phyloP scores from a whole-genome alignment of 2,113 vertebrate genomes.

The Heliornis fulica region DNA sequence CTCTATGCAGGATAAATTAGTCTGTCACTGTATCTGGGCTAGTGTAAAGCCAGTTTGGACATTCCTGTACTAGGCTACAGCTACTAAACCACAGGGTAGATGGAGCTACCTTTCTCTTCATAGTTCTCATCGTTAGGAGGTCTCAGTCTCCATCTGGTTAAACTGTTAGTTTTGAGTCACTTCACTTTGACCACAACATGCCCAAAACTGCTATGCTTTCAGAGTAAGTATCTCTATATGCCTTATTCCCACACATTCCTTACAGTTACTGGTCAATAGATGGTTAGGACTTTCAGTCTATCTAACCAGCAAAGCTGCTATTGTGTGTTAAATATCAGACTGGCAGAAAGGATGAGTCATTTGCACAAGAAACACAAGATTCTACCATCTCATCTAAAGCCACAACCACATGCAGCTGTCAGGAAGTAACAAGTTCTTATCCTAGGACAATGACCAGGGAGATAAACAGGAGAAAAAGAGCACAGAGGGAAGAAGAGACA shows the following conservation, averaged over 20 bases:
- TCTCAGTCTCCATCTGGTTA: not conserved
- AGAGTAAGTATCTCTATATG: not conserved
- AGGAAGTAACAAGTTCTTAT: not conserved
- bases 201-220: not conserved
- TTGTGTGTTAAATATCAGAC: not conserved
- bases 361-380: not conserved
- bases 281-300: not conserved
- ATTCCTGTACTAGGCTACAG: accelerated
- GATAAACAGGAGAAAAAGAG: not conserved
- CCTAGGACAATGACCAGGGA: not conserved
- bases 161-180: not conserved
- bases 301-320: not conserved
- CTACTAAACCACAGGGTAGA: not conserved
- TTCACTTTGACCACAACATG: accelerated
- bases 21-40: not conserved
- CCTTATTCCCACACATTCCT: not conserved
- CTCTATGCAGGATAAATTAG: not conserved
- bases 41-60: not conserved
- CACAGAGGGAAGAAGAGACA: not conserved
- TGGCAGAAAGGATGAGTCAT: not conserved
- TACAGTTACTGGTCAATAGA: not conserved
- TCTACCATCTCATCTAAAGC: not conserved
- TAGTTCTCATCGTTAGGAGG: not conserved
- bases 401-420: not conserved
- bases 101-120: not conserved